A percentile compares a stretch with the other conserved stretches of the same genome.
These are phyloP conservation scores for Brachionichthys hirsutus DNA, from an alignment of 2,113 vertebrate genomes.

Conservation along the genomic window DNA sequence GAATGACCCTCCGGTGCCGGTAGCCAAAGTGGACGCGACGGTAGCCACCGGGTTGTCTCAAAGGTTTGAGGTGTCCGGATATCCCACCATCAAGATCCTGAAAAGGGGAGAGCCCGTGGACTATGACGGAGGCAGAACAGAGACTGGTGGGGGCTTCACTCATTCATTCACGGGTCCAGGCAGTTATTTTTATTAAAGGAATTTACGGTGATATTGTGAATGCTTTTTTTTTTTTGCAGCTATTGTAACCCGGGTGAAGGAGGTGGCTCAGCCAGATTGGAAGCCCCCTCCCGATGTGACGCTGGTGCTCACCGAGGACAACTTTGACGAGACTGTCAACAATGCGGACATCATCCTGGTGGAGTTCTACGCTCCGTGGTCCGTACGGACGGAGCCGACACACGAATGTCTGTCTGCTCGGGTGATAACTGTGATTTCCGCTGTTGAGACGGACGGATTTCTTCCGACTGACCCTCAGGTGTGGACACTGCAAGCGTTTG, in stretches of 20 bases:
- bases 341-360: slow-evolving; percentile 93
- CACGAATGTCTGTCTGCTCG: too few species aligned
- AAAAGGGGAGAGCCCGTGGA: slow-evolving; percentile 92
- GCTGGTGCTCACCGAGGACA: slow-evolving; percentile 88
- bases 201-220: background rate
- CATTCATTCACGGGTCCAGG: rapidly evolving
- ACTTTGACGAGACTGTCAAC: slow-evolving; percentile 88
- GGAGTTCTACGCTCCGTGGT: slow-evolving; percentile 99
- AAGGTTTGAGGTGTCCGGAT: slow-evolving; percentile 91
- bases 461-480: slow-evolving; percentile 76
- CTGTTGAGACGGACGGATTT: background rate
- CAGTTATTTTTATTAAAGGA: background rate
- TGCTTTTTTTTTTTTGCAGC: slow-evolving; percentile 81
- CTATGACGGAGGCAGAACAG: slow-evolving; percentile 88
- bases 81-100: slow-evolving; percentile 95
- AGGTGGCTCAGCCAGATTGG: slow-evolving; percentile 90
- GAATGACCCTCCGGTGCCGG: slow-evolving; percentile 89
- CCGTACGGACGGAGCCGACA: slow-evolving; percentile 22
- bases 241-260: slow-evolving; percentile 87
- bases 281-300: slow-evolving; percentile 92
- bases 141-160: slow-evolving; percentile 78
- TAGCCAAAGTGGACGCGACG: slow-evolving; percentile 93
- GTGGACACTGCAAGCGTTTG: slow-evolving; percentile 94
- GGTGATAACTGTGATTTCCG: background rate
- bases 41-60: slow-evolving; percentile 77